A percentile compares a stretch with the other conserved stretches of the same genome.
These are phyloP conservation scores for Scytalopus superciliaris DNA, from an alignment of 2,113 vertebrate species.

Conservation along the genomic window DNA sequence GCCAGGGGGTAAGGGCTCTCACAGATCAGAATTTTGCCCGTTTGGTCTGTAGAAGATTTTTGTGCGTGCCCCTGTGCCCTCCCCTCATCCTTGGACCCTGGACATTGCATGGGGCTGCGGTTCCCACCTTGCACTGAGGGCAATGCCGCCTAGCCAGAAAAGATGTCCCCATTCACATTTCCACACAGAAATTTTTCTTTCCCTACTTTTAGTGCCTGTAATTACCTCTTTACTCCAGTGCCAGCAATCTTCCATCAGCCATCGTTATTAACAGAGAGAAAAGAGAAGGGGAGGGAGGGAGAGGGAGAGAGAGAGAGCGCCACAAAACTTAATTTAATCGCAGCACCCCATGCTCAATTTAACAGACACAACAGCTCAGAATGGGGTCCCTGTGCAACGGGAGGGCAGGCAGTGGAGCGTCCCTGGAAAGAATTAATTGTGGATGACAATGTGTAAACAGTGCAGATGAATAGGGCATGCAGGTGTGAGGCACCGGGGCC, in stretches of 20 bases:
- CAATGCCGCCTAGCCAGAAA: not conserved
- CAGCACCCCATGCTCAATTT: constrained; percentile 82
- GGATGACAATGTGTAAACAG: constrained; percentile 85
- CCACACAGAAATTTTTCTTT: constrained; percentile 58
- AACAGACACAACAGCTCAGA: constrained; percentile 83
- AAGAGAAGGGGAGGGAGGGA: constrained; percentile 10
- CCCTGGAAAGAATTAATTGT: constrained; percentile 83
- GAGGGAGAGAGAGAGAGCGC: constrained; percentile 34
- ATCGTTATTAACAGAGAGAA: constrained; percentile 67
- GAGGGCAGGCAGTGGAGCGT: constrained; percentile 74
- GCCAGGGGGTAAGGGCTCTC: not conserved
- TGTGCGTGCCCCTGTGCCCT: fast-evolving
- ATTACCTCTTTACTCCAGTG: constrained; percentile 73
- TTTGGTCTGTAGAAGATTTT: not conserved
- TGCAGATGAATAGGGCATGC: constrained; percentile 79
- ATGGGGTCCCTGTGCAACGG: constrained; percentile 77
- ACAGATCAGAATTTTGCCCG: not conserved
- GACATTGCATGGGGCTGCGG: not conserved
- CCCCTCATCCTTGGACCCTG: not conserved
- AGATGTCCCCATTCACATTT: constrained; percentile 57
- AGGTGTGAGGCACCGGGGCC: constrained; percentile 81
- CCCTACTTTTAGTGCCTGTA: constrained; percentile 59
- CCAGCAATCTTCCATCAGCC: constrained; percentile 70
- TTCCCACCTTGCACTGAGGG: not conserved
- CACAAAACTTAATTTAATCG: constrained; percentile 81